Conservation (phyloP, 2,888 invertebrate genomes). For the Tetanocera ferruginea region DNA sequence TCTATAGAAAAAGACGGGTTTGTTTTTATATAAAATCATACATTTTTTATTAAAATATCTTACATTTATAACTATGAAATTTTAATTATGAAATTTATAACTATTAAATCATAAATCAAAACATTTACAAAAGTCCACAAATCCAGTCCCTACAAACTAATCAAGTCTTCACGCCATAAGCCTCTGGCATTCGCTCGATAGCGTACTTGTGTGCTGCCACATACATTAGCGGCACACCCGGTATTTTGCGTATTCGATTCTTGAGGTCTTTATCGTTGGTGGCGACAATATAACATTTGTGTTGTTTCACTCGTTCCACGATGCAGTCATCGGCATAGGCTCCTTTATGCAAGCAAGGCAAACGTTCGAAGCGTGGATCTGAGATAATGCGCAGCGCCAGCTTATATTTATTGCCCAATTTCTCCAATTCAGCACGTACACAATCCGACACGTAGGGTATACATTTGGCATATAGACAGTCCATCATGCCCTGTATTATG, state of each 20-base stretch:
- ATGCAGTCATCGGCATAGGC: slow-evolving; percentile 99
- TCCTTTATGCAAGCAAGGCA: slow-evolving; percentile 95
- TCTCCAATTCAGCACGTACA: slow-evolving; percentile 97
- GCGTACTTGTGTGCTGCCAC: slow-evolving; percentile 92
- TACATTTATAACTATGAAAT: neutral
- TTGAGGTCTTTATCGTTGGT: slow-evolving; percentile 99
- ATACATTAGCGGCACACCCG: slow-evolving; percentile 99
- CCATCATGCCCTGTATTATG: slow-evolving; percentile 98
- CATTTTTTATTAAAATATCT: too few species aligned
- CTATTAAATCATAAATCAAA: neutral
- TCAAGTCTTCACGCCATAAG: slow-evolving; percentile 85
- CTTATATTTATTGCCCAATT: slow-evolving; percentile 94
- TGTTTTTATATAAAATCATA: too few species aligned
- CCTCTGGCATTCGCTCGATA: slow-evolving; percentile 99
- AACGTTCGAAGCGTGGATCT: slow-evolving; percentile 92
- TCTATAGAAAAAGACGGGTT: too few species aligned
- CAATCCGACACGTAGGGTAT: slow-evolving; percentile 99
- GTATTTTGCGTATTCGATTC: slow-evolving; percentile 94
- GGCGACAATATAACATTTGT: slow-evolving; percentile 99
- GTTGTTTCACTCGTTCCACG: slow-evolving; percentile 95
- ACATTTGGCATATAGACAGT: slow-evolving; percentile 98
- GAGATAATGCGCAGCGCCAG: slow-evolving; percentile 95
- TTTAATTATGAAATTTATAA: neutral
- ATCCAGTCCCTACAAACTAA: neutral
- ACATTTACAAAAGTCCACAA: neutral